Conservation (phyloP, 2,797 vertebrate species). For the Eupleurogrammus muticus region DNA sequence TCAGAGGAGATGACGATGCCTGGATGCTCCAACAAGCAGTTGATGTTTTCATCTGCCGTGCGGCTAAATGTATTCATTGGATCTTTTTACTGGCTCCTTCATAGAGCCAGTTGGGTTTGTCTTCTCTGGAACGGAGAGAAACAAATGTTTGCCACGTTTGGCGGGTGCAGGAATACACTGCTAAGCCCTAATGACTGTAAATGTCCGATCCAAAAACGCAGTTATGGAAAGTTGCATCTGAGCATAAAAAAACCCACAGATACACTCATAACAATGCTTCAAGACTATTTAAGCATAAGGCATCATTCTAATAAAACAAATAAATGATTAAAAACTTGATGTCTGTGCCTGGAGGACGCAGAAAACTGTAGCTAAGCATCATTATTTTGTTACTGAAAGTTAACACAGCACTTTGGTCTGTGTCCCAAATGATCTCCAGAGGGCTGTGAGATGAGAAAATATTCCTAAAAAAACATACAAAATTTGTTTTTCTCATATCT, state of each 20-base stretch:
- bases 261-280: slow-evolving; percentile 5
- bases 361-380: slow-evolving; percentile 35
- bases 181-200: not conserved
- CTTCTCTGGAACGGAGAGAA: slow-evolving; percentile 13
- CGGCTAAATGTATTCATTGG: slow-evolving; percentile 27
- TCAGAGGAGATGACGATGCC: slow-evolving; percentile 30
- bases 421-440: slow-evolving; percentile 49
- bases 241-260: not conserved
- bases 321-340: slow-evolving; percentile 48
- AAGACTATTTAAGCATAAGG: slow-evolving; percentile 18
- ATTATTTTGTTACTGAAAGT: slow-evolving; percentile 30
- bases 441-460: slow-evolving; percentile 45
- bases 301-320: slow-evolving; percentile 31
- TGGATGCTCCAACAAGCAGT: slow-evolving; percentile 32
- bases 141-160: slow-evolving; percentile 6
- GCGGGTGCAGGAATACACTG: not conserved
- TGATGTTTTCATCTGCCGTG: slow-evolving; percentile 32
- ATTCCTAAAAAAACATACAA: slow-evolving; percentile 57
- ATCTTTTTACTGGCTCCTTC: not conserved
- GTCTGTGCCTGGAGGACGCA: slow-evolving; percentile 33
- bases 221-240: slow-evolving; percentile 11
- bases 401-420: slow-evolving; percentile 30
- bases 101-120: slow-evolving; percentile 11
- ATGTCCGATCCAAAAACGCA: slow-evolving; percentile 10
- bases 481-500: slow-evolving; percentile 43